phyloP scores from a whole-genome alignment of 1,140 invertebrate genomes.

The Anagrus nilaparvatae region DNA sequence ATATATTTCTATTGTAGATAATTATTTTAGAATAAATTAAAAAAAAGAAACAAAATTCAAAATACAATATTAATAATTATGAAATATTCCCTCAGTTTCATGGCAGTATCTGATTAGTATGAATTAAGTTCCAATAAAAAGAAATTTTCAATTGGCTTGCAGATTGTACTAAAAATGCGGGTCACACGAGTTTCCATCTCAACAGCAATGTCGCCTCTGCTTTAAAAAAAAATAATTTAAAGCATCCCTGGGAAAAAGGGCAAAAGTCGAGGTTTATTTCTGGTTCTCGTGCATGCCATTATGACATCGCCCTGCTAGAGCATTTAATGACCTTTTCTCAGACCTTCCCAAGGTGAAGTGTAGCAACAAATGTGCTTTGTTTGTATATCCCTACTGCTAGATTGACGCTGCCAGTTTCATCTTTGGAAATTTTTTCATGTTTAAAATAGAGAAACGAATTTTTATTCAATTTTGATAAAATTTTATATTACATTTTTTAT shows the following conservation, averaged over 20 bases:
- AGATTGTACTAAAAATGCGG: constrained; percentile 40
- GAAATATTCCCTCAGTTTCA: constrained; percentile 29
- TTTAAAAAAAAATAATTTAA: constrained; percentile 11
- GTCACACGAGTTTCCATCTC: constrained; percentile 38
- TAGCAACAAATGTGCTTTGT: constrained; percentile 25
- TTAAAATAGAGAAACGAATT: no score
- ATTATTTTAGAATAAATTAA: no score
- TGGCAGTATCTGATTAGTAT: constrained; percentile 41
- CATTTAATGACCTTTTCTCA: constrained; percentile 37
- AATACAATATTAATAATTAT: neutral
- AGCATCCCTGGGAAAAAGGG: constrained; percentile 29
- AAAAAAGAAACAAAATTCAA: neutral
- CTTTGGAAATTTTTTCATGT: constrained; percentile 35
- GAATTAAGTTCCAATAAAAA: constrained; percentile 38
- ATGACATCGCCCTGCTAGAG: constrained; percentile 36
- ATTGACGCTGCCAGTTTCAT: constrained; percentile 41
- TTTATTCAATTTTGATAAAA: neutral
- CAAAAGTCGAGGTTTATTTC: constrained; percentile 37
- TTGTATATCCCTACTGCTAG: constrained; percentile 38
- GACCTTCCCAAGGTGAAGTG: constrained; percentile 40
- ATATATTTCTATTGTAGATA: no score
- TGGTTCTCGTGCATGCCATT: constrained; percentile 38
- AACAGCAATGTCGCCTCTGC: constrained; percentile 28
- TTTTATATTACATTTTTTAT: neutral
- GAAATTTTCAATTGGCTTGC: constrained; percentile 27